Conservation (phyloP, 2,797 vertebrate genomes). For the Rachycentron canadum region DNA sequence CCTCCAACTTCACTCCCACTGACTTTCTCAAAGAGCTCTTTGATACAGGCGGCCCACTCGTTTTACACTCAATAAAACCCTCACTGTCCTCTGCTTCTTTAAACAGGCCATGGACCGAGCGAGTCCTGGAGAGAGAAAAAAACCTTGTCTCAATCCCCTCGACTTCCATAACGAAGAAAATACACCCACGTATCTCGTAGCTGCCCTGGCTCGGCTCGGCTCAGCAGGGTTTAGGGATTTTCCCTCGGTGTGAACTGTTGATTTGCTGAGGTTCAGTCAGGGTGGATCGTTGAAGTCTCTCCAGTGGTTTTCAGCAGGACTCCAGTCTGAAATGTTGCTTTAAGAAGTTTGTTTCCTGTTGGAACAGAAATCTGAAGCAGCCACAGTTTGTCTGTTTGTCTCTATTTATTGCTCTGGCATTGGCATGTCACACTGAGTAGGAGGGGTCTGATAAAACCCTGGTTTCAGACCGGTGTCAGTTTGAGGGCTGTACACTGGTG, state of each 20-base stretch:
- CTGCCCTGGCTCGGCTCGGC: slow-evolving; percentile 13
- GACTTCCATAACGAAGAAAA: slow-evolving; percentile 50
- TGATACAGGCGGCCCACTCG: slow-evolving; percentile 64
- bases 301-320: slow-evolving; percentile 29
- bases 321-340: slow-evolving; percentile 30
- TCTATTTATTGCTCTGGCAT: neutral
- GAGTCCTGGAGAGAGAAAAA: slow-evolving; percentile 24
- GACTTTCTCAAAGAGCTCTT: slow-evolving; percentile 73
- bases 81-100: slow-evolving; percentile 63
- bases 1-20: slow-evolving; percentile 57
- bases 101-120: slow-evolving; percentile 35
- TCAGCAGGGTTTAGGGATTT: slow-evolving; percentile 50
- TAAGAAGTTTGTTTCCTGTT: slow-evolving; percentile 15
- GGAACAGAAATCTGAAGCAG: slow-evolving; percentile 19
- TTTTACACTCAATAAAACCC: slow-evolving; percentile 64
- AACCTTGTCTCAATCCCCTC: slow-evolving; percentile 36
- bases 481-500: neutral
- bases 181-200: slow-evolving; percentile 43
- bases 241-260: slow-evolving; percentile 59
- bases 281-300: slow-evolving; percentile 35
- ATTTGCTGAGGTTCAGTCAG: slow-evolving; percentile 46
- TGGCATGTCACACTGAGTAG: neutral
- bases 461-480: neutral
- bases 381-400: neutral
- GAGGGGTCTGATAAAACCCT: neutral